Conservation (phyloP, 2,888 invertebrate species). For the Myopa tessellatipennis region DNA sequence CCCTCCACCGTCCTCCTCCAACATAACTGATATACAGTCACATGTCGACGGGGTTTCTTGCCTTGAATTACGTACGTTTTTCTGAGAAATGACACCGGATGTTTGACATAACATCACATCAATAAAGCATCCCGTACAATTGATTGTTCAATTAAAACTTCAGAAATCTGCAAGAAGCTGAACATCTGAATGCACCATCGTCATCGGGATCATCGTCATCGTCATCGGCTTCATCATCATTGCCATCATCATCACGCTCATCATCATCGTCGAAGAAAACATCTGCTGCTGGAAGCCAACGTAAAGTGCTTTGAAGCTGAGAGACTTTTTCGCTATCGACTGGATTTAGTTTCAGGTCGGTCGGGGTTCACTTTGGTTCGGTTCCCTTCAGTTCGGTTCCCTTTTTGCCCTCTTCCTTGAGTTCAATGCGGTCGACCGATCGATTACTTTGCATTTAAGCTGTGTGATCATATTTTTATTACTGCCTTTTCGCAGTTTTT, state of each 20-base stretch:
- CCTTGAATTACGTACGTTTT: not conserved
- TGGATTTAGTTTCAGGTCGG: not conserved
- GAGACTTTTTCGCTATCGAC: not conserved
- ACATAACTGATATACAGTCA: no score
- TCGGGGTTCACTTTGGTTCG: not conserved
- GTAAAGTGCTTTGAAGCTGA: not conserved
- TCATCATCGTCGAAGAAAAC: conserved; percentile 16
- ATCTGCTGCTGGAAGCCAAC: conserved; percentile 40
- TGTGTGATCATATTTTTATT: conserved; percentile 63
- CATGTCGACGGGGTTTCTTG: no score
- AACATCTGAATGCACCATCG: conserved; percentile 20
- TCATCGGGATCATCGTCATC: not conserved
- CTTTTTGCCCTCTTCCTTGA: not conserved
- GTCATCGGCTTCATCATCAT: not conserved
- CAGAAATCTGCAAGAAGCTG: conserved; percentile 14
- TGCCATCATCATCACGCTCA: no score
- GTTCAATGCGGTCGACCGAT: not conserved
- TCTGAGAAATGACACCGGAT: conserved; percentile 14
- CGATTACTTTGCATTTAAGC: conserved; percentile 59
- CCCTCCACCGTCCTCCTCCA: not conserved
- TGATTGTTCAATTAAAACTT: conserved; percentile 57
- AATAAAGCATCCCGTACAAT: conserved; percentile 37
- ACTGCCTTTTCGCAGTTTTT: conserved; percentile 24
- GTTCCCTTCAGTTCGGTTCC: not conserved
- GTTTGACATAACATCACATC: conserved; percentile 7